Evolutionary conservation across 1,140 invertebrate species (phyloP), one percentile per base, ranked within the genome.

Genomic region (Meloidogyne floridensis): DNA sequence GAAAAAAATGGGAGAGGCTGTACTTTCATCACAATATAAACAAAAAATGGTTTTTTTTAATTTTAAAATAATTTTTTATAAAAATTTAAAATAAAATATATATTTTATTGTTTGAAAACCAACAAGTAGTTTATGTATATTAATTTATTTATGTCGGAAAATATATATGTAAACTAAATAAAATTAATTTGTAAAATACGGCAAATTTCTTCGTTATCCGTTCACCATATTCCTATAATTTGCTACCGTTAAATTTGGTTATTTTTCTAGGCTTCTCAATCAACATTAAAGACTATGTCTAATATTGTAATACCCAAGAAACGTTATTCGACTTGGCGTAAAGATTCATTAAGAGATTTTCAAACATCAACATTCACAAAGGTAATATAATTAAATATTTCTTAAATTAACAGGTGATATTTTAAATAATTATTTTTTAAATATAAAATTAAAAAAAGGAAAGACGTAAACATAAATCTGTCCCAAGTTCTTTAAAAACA

Each of bases 401-500:
- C 15, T 65, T 71, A 8, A 6, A 32, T 8, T 51, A n/a, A 76
- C 15, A 43, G 15, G 9, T 20, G 54, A 18, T 8, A 18, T 20
- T 32, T n/a, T 18, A 42, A 7, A 47, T 8, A 53, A 53, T 32
- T 42, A 75, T 71, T 71, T 42, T 83, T 83, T 13, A 83, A n/a
- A n/a, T 47, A 6, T 65, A 65, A 65, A 65, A 65, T 15, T 15
- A 15, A 65, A 65, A 65, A 65, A 84, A 42, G 18, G 82, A 83
- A 42, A 47, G 47, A 8, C 78, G 69, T 18, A 54, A 15, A 20
- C 72, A 53, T 32, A 83, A 83, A 70, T 59, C 69, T 20, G 82
- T 51, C 18, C 82, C 82, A 15, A 83, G 82, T 65, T 83, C 82
- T 74, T 80, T 71, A 20, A 70, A 72, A 32, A 83, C 82, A 15